Evolutionary conservation across 2,888 invertebrate genomes (phyloP), one percentile per base, ranked within the genome.

Genomic region (Mythimna lalbum): DNA sequence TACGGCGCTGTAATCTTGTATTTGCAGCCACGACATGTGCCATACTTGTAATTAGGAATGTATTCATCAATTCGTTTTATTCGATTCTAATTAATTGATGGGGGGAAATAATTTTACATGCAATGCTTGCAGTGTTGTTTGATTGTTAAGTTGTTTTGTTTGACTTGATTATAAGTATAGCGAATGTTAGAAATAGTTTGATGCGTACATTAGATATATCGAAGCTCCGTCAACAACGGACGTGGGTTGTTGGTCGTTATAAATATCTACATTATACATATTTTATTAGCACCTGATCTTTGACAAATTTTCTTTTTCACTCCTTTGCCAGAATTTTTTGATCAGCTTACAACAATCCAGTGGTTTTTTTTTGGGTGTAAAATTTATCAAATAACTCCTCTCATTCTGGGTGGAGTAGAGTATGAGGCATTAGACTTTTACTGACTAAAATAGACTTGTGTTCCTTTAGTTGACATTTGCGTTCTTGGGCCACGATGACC

Each of bases 1-100:
- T 52, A 61, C 7, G 3, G 3, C 43, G 50, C 53, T 60, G 10
- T 63, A 57, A 69, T 80, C 62, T 66, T 10, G 43, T 69, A 61
- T 80, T 75, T 52, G 56, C 39, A 75, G 14, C 52, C 47, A 60
- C 76, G 65, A 69, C 67, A 79, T 75, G 59, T 49, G 47, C 59
- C 23, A 6, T 1, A 21, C 31, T 33, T 27, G 23, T 69, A 69
- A 80, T 80, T 66, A 63, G 59, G 61, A 55, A 69, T 69, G 39
- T 52, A 80, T 59, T 75, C 64, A 80, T 65, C 39, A 61, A 67
- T 67, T 60, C 57, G 21, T 23, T 69, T 69, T 63, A 60, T 75
- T 75, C 36, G 17, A 63, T 64, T 59, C 53, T 57, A 59, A 74
- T 75, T 74, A 63, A 62, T 65, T 36, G 12, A 64, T 53, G 19